These are phyloP conservation scores for Danionella cerebrum DNA, from an alignment of 2,113 vertebrate genomes.

Conservation along the genomic window DNA sequence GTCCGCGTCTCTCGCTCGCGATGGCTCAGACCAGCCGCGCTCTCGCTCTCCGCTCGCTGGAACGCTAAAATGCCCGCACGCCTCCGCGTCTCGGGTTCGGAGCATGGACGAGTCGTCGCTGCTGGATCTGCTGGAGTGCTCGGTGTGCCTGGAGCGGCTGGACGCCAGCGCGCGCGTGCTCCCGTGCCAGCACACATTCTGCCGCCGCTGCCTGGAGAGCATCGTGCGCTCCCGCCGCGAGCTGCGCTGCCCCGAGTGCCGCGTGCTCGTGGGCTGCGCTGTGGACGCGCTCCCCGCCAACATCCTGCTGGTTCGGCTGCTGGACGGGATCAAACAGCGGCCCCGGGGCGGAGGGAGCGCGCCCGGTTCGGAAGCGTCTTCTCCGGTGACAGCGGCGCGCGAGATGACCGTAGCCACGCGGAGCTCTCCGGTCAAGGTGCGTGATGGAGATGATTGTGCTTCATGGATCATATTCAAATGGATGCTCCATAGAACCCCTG, in stretches of 20 bases:
- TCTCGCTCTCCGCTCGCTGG: too few relatives aligned
- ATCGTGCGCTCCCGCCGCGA: constrained; percentile 88
- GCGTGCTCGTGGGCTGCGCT: constrained; percentile 88
- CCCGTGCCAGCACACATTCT: constrained; percentile 95
- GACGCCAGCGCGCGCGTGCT: constrained; percentile 89
- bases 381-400: constrained; percentile 67
- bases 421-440: constrained; percentile 76
- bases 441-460: too few relatives aligned
- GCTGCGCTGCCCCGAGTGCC: constrained; percentile 91
- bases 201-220: constrained; percentile 91
- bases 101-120: constrained; percentile 93
- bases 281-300: constrained; percentile 91
- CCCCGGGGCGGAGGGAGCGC: constrained; percentile 64
- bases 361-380: constrained; percentile 59
- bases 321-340: constrained; percentile 88
- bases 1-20: background rate
- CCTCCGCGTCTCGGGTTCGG: constrained; percentile 44
- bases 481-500: too few relatives aligned
- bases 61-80: background rate
- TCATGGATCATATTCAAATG: too few relatives aligned
- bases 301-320: constrained; percentile 84
- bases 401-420: constrained; percentile 72
- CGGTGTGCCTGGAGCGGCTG: constrained; percentile 90
- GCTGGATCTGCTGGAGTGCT: constrained; percentile 90
- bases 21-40: background rate